Percentiles rank a stretch among this genome's conserved stretches.
Conservation (phyloP, 2,113 vertebrate genomes). For the Enhydra lutris region DNA sequence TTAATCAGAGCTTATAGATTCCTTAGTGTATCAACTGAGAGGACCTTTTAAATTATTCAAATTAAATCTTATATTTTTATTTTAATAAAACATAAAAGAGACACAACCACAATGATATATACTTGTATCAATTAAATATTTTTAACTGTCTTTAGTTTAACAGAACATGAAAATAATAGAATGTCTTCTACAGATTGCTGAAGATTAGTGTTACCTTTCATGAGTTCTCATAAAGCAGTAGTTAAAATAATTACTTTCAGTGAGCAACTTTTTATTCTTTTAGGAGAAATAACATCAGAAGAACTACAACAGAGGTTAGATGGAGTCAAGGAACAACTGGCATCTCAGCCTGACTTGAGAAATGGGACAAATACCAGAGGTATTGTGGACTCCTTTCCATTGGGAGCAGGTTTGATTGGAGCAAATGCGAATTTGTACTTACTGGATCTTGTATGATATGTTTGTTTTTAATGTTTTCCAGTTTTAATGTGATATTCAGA, state of each 20-base stretch:
- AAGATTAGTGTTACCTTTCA: constrained; percentile 24
- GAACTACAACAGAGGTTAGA: constrained; percentile 92
- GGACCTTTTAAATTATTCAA: constrained; percentile 1
- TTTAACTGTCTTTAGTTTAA: constrained; percentile 25
- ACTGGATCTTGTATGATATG: neutral
- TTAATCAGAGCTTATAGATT: neutral
- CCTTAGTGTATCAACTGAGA: neutral
- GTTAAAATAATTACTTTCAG: neutral
- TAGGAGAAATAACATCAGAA: constrained; percentile 96
- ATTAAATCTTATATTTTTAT: constrained; percentile 27
- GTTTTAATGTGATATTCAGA: neutral
- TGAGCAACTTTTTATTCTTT: constrained; percentile 58
- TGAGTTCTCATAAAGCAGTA: constrained; percentile 15
- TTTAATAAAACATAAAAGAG: constrained; percentile 34
- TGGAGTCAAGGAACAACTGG: constrained; percentile 90
- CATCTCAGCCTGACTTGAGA: constrained; percentile 84
- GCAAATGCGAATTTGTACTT: neutral
- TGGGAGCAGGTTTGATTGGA: neutral
- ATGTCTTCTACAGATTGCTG: neutral
- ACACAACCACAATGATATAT: neutral
- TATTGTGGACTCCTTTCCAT: constrained; percentile 45
- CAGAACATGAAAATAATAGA: neutral
- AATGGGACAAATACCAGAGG: constrained; percentile 82
- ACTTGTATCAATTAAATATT: neutral
- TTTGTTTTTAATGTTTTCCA: constrained; percentile 4